Evolutionary conservation across 2,797 vertebrate genomes (phyloP).

Genomic region (Micropoecilia bifurca): DNA sequence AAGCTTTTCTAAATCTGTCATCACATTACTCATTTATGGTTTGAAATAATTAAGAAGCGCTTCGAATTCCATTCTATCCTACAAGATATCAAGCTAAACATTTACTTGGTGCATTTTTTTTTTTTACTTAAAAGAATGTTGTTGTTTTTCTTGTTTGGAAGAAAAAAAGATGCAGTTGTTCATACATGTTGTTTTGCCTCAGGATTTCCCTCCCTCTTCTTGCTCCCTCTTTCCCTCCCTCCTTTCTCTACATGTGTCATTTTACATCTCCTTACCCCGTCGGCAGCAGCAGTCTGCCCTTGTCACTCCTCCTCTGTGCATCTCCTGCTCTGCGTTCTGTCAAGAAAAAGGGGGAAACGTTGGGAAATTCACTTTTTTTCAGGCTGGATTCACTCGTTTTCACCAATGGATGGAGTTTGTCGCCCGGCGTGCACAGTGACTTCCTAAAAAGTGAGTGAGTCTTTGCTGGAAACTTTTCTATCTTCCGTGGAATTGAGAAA

Average conservation of each 20-base stretch:
- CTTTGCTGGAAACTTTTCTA: conserved; percentile 4
- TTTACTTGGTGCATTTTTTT: neutral
- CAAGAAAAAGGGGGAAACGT: conserved; percentile 7
- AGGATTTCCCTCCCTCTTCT: conserved; percentile 39
- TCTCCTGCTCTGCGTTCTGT: conserved; percentile 13
- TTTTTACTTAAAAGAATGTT: neutral
- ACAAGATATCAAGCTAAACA: neutral
- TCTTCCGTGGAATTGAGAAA: neutral
- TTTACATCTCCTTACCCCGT: conserved; percentile 50
- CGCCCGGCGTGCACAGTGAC: conserved; percentile 86
- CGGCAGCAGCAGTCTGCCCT: conserved; percentile 56
- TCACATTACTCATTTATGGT: conserved; percentile 41
- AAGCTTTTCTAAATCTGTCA: conserved; percentile 41
- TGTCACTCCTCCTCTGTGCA: conserved; percentile 41
- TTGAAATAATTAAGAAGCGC: neutral
- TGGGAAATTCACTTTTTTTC: conserved; percentile 45
- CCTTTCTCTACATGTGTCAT: conserved; percentile 52
- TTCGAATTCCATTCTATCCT: neutral
- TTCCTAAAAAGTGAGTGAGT: conserved; percentile 90
- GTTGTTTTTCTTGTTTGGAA: neutral
- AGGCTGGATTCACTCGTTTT: conserved; percentile 92
- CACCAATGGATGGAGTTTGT: conserved; percentile 92
- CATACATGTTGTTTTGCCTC: conserved; percentile 25
- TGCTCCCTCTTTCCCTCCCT: neutral
- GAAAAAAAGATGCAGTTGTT: conserved; percentile 10